Evolutionary conservation across 2,888 invertebrate species (phyloP).

Genomic region (Bugula neritina): DNA sequence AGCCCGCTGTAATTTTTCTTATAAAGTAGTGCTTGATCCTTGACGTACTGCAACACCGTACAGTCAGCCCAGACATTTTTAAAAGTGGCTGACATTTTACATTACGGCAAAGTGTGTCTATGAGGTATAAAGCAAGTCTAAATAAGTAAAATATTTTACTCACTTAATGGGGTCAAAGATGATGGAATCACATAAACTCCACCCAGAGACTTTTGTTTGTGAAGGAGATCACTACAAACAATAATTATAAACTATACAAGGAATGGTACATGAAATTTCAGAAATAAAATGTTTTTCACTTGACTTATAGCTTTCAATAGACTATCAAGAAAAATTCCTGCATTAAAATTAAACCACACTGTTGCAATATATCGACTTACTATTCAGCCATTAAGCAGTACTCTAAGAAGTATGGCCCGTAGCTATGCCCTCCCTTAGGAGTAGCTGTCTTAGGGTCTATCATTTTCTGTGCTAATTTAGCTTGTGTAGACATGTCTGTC

Average conservation of each 20-base stretch:
- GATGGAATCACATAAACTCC: conserved; percentile 91
- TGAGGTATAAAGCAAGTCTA: too few species aligned
- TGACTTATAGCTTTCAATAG: too few species aligned
- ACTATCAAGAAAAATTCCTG: too few species aligned
- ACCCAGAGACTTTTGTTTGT: conserved; percentile 68
- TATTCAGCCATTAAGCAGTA: conserved; percentile 86
- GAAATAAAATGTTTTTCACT: too few species aligned
- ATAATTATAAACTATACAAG: not conserved
- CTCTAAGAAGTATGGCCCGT: conserved; percentile 75
- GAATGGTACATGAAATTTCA: too few species aligned
- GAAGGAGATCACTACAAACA: conserved; percentile 41
- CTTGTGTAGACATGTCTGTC: conserved; percentile 56
- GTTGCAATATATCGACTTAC: conserved; percentile 59
- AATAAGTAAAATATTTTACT: too few species aligned
- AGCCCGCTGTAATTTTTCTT: too few species aligned
- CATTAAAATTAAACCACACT: not conserved
- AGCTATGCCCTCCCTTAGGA: conserved; percentile 46
- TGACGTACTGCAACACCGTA: too few species aligned
- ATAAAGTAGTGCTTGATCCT: too few species aligned
- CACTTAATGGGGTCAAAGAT: conserved; percentile 46
- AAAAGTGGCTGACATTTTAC: too few species aligned
- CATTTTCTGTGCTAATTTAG: conserved; percentile 61
- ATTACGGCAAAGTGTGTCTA: too few species aligned
- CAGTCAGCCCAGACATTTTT: too few species aligned
- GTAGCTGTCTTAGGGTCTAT: conserved; percentile 55